phyloP scores from a whole-genome alignment of 2,888 invertebrate genomes.

The Eupeodes luniger region DNA sequence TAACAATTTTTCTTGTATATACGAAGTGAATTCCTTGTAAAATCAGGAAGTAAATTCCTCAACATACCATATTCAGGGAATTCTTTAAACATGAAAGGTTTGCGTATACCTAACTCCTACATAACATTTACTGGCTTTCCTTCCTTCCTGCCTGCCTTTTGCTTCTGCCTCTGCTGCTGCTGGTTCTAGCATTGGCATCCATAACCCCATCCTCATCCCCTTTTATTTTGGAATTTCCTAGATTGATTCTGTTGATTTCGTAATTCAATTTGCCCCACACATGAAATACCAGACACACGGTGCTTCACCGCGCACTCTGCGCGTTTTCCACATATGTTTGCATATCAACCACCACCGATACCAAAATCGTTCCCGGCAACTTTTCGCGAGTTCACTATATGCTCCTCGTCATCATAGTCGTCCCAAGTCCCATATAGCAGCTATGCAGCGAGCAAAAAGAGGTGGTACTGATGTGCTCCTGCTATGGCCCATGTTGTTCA shows the following conservation, averaged over 20 bases:
- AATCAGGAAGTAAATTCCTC: constrained; percentile 46
- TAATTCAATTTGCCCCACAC: constrained; percentile 74
- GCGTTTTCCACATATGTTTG: constrained; percentile 71
- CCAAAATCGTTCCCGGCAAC: constrained; percentile 48
- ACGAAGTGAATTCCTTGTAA: background rate
- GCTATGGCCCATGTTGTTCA: constrained; percentile 54
- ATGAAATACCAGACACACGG: constrained; percentile 65
- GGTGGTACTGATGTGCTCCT: constrained; percentile 8
- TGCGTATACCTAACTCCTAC: constrained; percentile 11
- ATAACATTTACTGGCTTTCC: constrained; percentile 60
- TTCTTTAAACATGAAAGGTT: constrained; percentile 53
- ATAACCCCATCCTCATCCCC: background rate
- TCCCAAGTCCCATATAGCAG: background rate
- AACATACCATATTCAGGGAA: constrained; percentile 1
- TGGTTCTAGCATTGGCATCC: constrained; percentile 11
- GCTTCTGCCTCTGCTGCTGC: background rate
- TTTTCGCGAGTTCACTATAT: constrained; percentile 44
- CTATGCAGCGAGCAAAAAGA: background rate
- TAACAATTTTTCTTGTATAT: background rate
- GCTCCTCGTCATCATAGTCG: constrained; percentile 51
- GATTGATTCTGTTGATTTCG: constrained; percentile 76
- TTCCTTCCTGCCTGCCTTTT: constrained; percentile 47
- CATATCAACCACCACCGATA: constrained; percentile 70
- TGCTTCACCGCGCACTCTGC: constrained; percentile 51
- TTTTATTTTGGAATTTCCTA: constrained; percentile 36